Percentiles rank a stretch among this genome's conserved stretches.
Evolutionary conservation across 2,888 invertebrate genomes (phyloP).

Genomic region (Ditula angustiorana): DNA sequence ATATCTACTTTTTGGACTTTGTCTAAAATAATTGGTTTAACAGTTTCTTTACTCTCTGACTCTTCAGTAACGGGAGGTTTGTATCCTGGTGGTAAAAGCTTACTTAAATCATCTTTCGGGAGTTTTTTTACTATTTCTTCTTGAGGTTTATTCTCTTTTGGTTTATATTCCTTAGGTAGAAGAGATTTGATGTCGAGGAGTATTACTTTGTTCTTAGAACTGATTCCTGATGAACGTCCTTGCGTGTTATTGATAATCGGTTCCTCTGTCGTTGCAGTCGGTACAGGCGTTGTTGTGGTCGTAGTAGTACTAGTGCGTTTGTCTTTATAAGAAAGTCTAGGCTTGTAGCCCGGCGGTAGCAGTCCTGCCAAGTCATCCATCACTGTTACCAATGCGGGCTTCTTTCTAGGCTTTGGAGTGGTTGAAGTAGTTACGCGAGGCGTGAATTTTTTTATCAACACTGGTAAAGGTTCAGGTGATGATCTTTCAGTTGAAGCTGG

Average conservation of each 20-base stretch:
- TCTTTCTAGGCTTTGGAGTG: constrained; percentile 76
- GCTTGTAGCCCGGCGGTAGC: constrained; percentile 87
- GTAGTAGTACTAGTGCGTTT: constrained; percentile 82
- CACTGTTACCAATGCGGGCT: constrained; percentile 75
- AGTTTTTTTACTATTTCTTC: constrained; percentile 77
- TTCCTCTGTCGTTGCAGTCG: constrained; percentile 51
- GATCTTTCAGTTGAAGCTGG: constrained; percentile 81
- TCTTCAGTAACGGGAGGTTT: constrained; percentile 75
- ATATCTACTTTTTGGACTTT: constrained; percentile 77
- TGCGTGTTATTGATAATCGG: constrained; percentile 72
- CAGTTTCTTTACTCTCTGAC: constrained; percentile 57
- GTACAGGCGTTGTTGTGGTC: constrained; percentile 52
- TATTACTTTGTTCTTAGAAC: constrained; percentile 85
- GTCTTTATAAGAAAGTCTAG: constrained; percentile 81
- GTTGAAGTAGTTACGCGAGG: constrained; percentile 78
- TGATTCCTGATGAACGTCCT: constrained; percentile 81
- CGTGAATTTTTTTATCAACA: constrained; percentile 88
- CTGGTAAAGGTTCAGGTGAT: constrained; percentile 85
- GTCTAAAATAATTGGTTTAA: constrained; percentile 61
- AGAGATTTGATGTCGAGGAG: constrained; percentile 83
- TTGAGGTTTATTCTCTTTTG: constrained; percentile 68
- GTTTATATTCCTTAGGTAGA: constrained; percentile 84
- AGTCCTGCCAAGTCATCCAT: constrained; percentile 87
- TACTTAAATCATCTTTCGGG: constrained; percentile 84
- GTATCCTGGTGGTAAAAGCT: constrained; percentile 89